Conservation (phyloP, 2,888 invertebrate species). For the Pilophorus perplexus region DNA sequence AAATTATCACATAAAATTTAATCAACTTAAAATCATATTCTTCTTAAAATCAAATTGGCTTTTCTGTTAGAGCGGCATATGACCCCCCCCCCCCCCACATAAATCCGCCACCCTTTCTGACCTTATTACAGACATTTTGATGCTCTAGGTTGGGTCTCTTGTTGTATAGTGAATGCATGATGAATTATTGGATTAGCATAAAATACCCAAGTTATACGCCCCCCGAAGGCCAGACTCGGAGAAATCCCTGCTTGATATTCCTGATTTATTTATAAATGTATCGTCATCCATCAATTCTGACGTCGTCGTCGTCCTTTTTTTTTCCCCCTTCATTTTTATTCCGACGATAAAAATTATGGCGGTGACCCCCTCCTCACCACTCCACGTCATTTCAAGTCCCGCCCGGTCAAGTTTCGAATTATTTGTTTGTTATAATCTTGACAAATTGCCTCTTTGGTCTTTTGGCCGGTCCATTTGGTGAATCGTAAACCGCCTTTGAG, state of each 20-base stretch:
- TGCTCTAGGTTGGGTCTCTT: not conserved
- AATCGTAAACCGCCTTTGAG: too few relatives aligned
- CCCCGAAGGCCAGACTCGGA: not conserved
- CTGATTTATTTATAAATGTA: conserved; percentile 25
- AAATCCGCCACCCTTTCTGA: conserved; percentile 1
- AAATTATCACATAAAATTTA: too few relatives aligned
- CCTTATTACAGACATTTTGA: too few relatives aligned
- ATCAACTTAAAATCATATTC: too few relatives aligned
- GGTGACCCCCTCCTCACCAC: not conserved
- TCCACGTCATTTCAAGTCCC: not conserved
- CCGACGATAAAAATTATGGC: conserved; percentile 9
- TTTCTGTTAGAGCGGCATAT: too few relatives aligned
- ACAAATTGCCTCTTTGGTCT: conserved; percentile 10
- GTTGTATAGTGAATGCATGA: conserved; percentile 13
- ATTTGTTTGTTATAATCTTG: conserved; percentile 31
- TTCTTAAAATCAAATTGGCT: too few relatives aligned
- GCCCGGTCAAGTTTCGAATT: too few relatives aligned
- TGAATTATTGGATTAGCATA: conserved; percentile 25
- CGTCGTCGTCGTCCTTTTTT: not conserved
- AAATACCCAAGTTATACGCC: not conserved
- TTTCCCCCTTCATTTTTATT: conserved; percentile 19
- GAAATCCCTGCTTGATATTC: not conserved
- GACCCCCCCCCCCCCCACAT: too few relatives aligned
- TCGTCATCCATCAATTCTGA: conserved; percentile 28
- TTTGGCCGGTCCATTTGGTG: too few relatives aligned